These are phyloP conservation scores for Drosophila dives DNA, from an alignment of 2,888 invertebrate species.

Conservation along the genomic window DNA sequence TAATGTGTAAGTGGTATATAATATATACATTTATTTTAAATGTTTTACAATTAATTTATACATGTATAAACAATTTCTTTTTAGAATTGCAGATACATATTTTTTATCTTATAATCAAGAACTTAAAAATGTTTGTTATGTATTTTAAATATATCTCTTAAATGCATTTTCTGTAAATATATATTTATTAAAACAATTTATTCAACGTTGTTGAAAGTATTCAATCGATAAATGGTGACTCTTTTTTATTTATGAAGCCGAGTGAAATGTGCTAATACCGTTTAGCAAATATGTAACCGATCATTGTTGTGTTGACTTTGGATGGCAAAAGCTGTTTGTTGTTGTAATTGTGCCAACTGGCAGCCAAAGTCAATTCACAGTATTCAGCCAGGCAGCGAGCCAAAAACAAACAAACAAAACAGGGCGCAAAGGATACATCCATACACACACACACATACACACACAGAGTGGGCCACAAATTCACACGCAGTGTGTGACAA, in stretches of 20 bases:
- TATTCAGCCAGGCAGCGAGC: slow-evolving; percentile 52
- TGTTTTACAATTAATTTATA: neutral
- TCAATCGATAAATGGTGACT: slow-evolving; percentile 5
- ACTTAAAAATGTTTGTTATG: neutral
- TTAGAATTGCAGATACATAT: neutral
- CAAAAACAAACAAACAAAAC: slow-evolving; percentile 61
- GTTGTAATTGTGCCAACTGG: slow-evolving; percentile 64
- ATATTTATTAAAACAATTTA: neutral
- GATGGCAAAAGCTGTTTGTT: slow-evolving; percentile 69
- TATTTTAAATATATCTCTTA: neutral
- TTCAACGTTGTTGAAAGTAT: neutral
- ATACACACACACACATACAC: slow-evolving; percentile 24
- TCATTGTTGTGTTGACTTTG: slow-evolving; percentile 76
- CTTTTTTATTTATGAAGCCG: slow-evolving; percentile 22
- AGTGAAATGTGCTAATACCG: slow-evolving; percentile 49
- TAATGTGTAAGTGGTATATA: neutral
- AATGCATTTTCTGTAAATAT: neutral
- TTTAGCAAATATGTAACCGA: slow-evolving; percentile 60
- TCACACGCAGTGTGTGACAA: slow-evolving; percentile 76
- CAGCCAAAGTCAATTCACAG: slow-evolving; percentile 79
- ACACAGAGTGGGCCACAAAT: slow-evolving; percentile 60
- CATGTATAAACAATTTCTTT: neutral
- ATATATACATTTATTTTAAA: neutral
- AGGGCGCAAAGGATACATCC: slow-evolving; percentile 46
- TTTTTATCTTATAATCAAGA: neutral